Evolutionary conservation across 2,113 vertebrate species (phyloP).

Genomic region (Cyanoramphus novaezelandiae): DNA sequence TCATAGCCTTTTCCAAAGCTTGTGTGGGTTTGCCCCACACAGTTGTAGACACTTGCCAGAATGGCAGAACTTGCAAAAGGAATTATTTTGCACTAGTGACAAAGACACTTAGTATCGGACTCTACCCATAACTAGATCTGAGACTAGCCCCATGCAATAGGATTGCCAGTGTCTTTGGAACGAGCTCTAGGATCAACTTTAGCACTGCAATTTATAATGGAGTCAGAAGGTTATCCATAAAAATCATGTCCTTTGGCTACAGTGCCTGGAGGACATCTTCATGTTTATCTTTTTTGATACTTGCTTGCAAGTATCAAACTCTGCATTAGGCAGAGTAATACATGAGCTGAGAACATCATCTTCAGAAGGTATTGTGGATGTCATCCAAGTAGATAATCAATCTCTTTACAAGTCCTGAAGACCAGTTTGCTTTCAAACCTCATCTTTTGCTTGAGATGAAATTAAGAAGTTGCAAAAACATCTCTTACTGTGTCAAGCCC

Average conservation of each 20-base stretch:
- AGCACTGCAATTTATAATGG: neutral
- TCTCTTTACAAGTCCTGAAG: neutral
- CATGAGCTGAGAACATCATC: rapidly evolving
- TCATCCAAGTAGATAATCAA: neutral
- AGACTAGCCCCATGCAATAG: neutral
- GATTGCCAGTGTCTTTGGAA: neutral
- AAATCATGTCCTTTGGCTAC: neutral
- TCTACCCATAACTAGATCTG: neutral
- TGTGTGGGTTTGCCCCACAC: neutral
- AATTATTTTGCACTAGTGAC: neutral
- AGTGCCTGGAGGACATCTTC: neutral
- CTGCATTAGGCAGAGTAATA: neutral
- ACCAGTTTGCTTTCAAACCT: neutral
- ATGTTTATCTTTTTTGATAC: neutral
- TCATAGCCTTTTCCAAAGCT: neutral
- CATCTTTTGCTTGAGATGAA: neutral
- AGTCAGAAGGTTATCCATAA: neutral
- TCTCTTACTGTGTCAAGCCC: neutral
- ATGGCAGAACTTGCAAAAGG: neutral
- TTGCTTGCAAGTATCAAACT: neutral
- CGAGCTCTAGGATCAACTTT: neutral
- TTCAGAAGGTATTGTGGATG: neutral
- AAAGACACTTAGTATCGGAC: neutral
- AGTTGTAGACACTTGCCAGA: neutral
- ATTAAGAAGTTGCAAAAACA: neutral